phyloP scores from a whole-genome alignment of 2,888 invertebrate genomes.

The Tipula vernalis region DNA sequence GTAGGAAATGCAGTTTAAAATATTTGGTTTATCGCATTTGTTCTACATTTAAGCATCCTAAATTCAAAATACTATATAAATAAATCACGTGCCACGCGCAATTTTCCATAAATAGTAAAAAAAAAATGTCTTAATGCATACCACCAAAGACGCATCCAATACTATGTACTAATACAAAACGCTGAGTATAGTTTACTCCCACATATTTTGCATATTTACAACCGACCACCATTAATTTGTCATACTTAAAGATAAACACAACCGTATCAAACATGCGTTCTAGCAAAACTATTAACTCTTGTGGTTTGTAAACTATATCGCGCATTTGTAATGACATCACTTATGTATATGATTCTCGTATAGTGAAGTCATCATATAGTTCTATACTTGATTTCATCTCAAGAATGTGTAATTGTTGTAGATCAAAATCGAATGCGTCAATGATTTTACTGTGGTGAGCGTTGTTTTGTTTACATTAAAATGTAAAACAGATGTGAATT shows the following conservation, averaged over 20 bases:
- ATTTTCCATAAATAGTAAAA: not conserved
- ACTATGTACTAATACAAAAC: not conserved
- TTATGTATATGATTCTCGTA: not conserved
- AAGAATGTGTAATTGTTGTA: not conserved
- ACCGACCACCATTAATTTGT: not conserved
- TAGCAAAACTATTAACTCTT: not conserved
- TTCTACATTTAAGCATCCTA: not conserved
- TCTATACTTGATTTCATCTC: not conserved
- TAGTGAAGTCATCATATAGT: not conserved
- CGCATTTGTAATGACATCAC: not conserved
- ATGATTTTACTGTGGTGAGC: not conserved
- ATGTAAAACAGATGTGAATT: not conserved
- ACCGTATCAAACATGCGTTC: not conserved
- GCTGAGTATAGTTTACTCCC: not conserved
- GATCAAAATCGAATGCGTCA: not conserved
- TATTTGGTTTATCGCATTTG: not conserved
- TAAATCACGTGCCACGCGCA: not conserved
- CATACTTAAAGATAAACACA: not conserved
- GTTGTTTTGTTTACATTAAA: not conserved
- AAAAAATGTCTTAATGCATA: not conserved
- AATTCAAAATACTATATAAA: not conserved
- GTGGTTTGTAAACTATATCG: not conserved
- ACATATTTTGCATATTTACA: not conserved
- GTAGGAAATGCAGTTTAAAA: not conserved
- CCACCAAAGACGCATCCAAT: not conserved